Evolutionary conservation across 53 echinoderm and acorn worm species (phyloP), one percentile per base, ranked within the genome.

Genomic region (Temnopleurus reevesii): DNA sequence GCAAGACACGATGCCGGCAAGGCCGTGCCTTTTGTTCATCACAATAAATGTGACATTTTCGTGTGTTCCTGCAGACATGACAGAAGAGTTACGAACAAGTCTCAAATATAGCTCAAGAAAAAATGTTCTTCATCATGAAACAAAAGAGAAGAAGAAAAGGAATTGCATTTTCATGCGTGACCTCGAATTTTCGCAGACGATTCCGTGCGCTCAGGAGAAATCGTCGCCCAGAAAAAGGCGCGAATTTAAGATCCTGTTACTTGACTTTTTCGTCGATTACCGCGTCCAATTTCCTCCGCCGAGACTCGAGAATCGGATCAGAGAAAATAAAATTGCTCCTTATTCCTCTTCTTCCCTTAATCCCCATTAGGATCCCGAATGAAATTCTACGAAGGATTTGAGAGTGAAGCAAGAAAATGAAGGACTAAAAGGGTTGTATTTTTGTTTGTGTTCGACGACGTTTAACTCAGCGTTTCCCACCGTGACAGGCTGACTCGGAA

Each of bases 311-410:
- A 83, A 55, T 83, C 83, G 55, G 56, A 55, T 55, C 83, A 83
- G 56, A 55, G 36, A 83, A 55, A 83, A 79, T 79, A 25, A 79
- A 79, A 79, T 79, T 79, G 79, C 79, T 49, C 79, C 51, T 79
- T 79, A 26, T 17, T 79, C 30, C 28, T 49, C 13, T 46, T 79
- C 71, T 71, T 71, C 71, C 24, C 56, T 24, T 38, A 66, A 66
- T 66, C 71, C 41, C 71, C 71, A n/a, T n/a, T 41, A 41, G 41
- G 38, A 38, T 41, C n/a, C n/a, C n/a, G 41, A 71, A 41, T 41
- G 1, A 21, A 71, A 38, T 71, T 71, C 35, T 71, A 8, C 38
- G 13, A 63, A 17, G 19, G 13, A n/a, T 31, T 71, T 71, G 36
- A 71, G 13, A 15, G n/a, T n/a, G n/a, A 66, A 66, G 41, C 36